Evolutionary conservation across 1,140 invertebrate genomes (phyloP), one percentile per base, ranked within the genome.

Genomic region (Adelges cooleyi): DNA sequence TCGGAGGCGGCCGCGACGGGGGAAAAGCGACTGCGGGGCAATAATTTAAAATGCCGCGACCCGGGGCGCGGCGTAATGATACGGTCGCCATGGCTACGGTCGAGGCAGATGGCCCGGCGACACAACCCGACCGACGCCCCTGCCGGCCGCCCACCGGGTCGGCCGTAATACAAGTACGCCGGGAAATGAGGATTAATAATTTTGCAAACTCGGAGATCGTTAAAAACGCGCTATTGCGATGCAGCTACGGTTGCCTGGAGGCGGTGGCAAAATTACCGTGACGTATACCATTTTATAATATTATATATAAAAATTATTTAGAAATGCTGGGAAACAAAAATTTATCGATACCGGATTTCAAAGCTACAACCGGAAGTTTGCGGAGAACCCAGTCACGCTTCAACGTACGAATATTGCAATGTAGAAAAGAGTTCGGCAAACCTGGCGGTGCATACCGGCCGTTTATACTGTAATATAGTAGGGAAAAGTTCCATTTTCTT

Each of bases 121-220:
- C 56, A 27, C 56, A 42, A 62, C 56, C 56, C 56, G 56, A 62
- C 56, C 42, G 17, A 48, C 42, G 40, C 10, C 40, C 11, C 10
- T 17, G 40, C 10, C 40, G 56, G 20, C 56, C 40, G 40, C 56
- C 56, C 29, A 33, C 29, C 56, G 25, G 56, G 42, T n/a, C 27
- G 20, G 38, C 38, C 20, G 18, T 38, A 33, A 5, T 33, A 33
- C 29, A 33, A 33, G n/a, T n/a, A n/a, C n/a, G n/a, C 11, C 5
- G 29, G 38, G 40, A 18, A 25, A 62, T 20, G 56, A 42, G 56
- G 56, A 62, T 62, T 62, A 48, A 62, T 46, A 62, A 62, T 62
- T 62, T 62, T 46, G 56, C 56, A 25, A 62, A 27, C 56, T 42
- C 56, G 42, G 56, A 62, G 56, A 62, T 62, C 56, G 56, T 62